A percentile compares a stretch with the other conserved stretches of the same genome.
Evolutionary conservation across 2,888 invertebrate genomes (phyloP).

Genomic region (Branchinecta sandiegonensis): DNA sequence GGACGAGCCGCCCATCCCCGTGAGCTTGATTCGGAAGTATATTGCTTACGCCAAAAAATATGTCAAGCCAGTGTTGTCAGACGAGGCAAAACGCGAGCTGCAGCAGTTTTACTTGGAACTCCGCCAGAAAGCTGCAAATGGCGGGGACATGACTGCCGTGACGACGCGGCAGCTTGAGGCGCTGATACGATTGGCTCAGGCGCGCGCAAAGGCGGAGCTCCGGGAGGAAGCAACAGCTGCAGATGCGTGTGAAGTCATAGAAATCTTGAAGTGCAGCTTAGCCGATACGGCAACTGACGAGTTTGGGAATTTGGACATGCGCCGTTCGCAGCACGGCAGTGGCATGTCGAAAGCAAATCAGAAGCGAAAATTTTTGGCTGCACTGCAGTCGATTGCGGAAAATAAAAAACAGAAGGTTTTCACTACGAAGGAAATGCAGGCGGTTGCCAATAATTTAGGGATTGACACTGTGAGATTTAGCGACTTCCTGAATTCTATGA

Average conservation of each 20-base stretch:
- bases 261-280: constrained; percentile 64
- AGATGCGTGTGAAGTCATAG: constrained; percentile 74
- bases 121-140: constrained; percentile 44
- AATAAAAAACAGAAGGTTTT: background rate
- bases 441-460: background rate
- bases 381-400: constrained; percentile 1
- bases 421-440: background rate
- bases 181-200: constrained; percentile 70
- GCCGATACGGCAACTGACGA: constrained; percentile 60
- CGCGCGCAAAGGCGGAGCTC: constrained; percentile 73
- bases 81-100: constrained; percentile 52
- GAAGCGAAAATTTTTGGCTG: background rate
- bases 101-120: constrained; percentile 67
- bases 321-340: constrained; percentile 51
- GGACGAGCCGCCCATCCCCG: constrained; percentile 53
- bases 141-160: constrained; percentile 55
- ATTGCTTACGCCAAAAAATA: constrained; percentile 79
- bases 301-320: constrained; percentile 47
- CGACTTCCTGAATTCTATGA: background rate
- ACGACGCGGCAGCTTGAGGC: constrained; percentile 80
- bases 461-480: background rate
- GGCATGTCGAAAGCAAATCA: constrained; percentile 38
- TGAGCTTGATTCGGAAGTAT: constrained; percentile 66
- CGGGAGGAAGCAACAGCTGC: constrained; percentile 57
- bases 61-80: constrained; percentile 60